Evolutionary conservation across 1,140 invertebrate species (phyloP).

Genomic region (Orussus abietinus): DNA sequence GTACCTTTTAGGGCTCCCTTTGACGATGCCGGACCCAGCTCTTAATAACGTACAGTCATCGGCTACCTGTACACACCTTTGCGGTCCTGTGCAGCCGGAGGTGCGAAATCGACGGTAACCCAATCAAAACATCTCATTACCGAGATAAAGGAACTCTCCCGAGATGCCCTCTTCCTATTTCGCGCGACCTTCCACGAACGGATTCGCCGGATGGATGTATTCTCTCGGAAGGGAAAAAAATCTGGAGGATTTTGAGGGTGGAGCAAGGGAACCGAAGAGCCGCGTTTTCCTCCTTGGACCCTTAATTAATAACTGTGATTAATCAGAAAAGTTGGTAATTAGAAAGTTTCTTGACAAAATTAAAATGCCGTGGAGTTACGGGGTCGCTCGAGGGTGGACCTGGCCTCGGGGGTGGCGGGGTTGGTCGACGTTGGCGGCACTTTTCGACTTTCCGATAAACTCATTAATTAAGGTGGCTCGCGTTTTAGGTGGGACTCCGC

Average conservation of each 20-base stretch:
- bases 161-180: slow-evolving; percentile 2
- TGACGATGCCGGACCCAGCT: slow-evolving; percentile 17
- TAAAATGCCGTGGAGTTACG: slow-evolving; percentile 52
- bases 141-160: slow-evolving; percentile 11
- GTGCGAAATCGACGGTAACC: slow-evolving; percentile 34
- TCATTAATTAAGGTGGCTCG: slow-evolving; percentile 54
- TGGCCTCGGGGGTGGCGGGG: neutral
- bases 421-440: slow-evolving; percentile 16
- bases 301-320: slow-evolving; percentile 58
- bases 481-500: slow-evolving; percentile 16
- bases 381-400: slow-evolving; percentile 18
- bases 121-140: slow-evolving; percentile 39
- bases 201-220: too few relatives aligned
- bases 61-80: slow-evolving; percentile 38
- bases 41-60: slow-evolving; percentile 34
- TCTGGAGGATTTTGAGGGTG: too few relatives aligned
- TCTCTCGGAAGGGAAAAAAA: neutral
- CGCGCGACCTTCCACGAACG: too few relatives aligned
- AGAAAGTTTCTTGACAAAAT: slow-evolving; percentile 56
- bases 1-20: slow-evolving; percentile 26
- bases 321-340: slow-evolving; percentile 59
- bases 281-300: slow-evolving; percentile 20
- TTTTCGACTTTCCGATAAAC: slow-evolving; percentile 49
- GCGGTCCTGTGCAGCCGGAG: slow-evolving; percentile 23
- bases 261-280: slow-evolving; percentile 6